A percentile compares a stretch with the other conserved stretches of the same genome.
Evolutionary conservation across 2,113 vertebrate species (phyloP).

Genomic region (Phrynosoma platyrhinos): DNA sequence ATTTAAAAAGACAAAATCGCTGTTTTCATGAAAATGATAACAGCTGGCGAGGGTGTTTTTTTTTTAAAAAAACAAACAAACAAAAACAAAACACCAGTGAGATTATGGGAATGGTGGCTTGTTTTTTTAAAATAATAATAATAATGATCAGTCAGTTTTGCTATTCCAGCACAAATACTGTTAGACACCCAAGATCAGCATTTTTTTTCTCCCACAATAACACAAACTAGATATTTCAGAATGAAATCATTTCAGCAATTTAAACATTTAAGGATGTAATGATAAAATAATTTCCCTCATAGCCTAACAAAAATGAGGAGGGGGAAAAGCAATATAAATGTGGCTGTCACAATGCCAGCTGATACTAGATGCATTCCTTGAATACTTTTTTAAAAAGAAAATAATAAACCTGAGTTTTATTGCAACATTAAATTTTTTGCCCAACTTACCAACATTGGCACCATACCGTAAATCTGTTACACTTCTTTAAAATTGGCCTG

Average conservation of each 20-base stretch:
- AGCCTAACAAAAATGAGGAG: slow-evolving; percentile 58
- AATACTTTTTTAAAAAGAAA: slow-evolving; percentile 56
- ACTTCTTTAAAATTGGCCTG: slow-evolving; percentile 44
- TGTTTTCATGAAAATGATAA: slow-evolving; percentile 14
- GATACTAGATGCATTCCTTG: slow-evolving; percentile 58
- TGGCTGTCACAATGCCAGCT: slow-evolving; percentile 52
- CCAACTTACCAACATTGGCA: slow-evolving; percentile 22
- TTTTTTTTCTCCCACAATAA: slow-evolving; percentile 38
- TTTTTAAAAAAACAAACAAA: neutral
- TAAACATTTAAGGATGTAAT: slow-evolving; percentile 64
- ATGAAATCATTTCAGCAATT: slow-evolving; percentile 47
- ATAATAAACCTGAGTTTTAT: slow-evolving; percentile 45
- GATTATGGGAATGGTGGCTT: neutral
- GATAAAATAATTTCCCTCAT: slow-evolving; percentile 71
- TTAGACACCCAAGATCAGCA: slow-evolving; percentile 68
- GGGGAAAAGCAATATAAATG: slow-evolving; percentile 65
- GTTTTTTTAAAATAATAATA: neutral
- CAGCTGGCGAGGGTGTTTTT: neutral
- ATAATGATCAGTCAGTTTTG: slow-evolving; percentile 46
- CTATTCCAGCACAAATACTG: slow-evolving; percentile 62
- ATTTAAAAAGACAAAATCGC: slow-evolving; percentile 35
- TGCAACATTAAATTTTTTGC: slow-evolving; percentile 49
- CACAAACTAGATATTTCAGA: slow-evolving; percentile 64
- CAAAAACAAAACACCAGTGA: too few species aligned
- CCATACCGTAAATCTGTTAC: neutral